Base-by-base conservation (phyloP, 2,113 vertebrate genomes). In the Ramphastos sulfuratus region DNA sequence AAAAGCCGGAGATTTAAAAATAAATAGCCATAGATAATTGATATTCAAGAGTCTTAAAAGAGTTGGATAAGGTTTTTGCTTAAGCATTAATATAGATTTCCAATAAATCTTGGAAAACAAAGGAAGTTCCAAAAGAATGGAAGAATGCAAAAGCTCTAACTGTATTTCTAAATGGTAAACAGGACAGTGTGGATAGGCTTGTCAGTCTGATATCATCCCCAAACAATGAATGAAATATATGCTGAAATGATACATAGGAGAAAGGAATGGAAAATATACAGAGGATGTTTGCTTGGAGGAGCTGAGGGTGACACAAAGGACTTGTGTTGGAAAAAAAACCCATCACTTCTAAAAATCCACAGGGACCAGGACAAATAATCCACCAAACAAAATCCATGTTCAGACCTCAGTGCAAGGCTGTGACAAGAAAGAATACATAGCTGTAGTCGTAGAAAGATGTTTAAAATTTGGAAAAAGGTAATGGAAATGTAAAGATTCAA, bases 31-130 rank as follows among this genome's bases (percentile, higher is more conserved):
- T 7, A 73, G 67, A 64, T 59, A 94, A 82, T 33, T 91, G 44
- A 82, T 79, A 87, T 33, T 77, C 33, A 31, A 82, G 89, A 82
- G 52, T 42, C 31, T 89, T 66, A 66, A 55, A 93, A 89, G 71
- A 70, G 21, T 46, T 55, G 35, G 63, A 73, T 84, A 46, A 73
- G 60, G 21, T 39, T 89, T 78, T 82, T 55, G 28, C 64, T 87
- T 91, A 84, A 63, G 64, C 67, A 64, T 59, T 8, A 91, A 60
- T 87, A 93, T 71, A 87, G 89, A 92, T 92, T 96, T 96, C 60
- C 82, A 93, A 83, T 91, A 85, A 92, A 80, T 77, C 87, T 77
- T 58, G 35, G 64, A 67, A 95, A 91, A 94, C 71, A 95, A 93
- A 95, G 61, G 54, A 82, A 65, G 67, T 76, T 92, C 42, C 71